Percentiles rank a stretch among this genome's conserved stretches.
phyloP scores from a whole-genome alignment of 2,113 vertebrate genomes.

The Chaenogobius annularis region DNA sequence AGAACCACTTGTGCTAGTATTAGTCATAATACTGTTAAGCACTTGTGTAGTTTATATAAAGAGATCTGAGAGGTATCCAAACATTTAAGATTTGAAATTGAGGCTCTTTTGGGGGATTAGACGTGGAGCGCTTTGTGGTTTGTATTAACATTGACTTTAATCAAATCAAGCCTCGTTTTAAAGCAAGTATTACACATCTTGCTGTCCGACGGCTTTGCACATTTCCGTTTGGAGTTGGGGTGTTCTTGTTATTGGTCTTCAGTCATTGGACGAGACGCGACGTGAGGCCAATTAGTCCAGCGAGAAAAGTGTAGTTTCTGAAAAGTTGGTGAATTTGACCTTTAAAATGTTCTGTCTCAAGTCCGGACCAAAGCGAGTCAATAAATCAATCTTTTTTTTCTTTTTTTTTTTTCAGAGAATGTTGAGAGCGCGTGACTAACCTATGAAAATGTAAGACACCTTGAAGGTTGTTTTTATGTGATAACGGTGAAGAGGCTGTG shows the following conservation, averaged over 20 bases:
- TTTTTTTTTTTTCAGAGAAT: neutral
- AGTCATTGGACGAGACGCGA: neutral
- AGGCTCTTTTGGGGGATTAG: too few relatives aligned
- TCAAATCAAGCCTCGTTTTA: neutral
- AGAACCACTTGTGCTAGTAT: too few relatives aligned
- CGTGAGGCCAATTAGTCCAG: neutral
- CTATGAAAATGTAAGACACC: neutral
- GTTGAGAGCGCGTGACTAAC: neutral
- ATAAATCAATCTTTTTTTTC: neutral
- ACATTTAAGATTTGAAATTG: too few relatives aligned
- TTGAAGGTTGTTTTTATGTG: neutral
- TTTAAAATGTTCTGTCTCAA: neutral
- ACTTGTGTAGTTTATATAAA: too few relatives aligned
- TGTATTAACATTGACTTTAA: neutral
- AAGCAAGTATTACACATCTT: neutral
- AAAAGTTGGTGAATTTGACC: neutral
- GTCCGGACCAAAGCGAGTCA: neutral
- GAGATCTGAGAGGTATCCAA: too few relatives aligned
- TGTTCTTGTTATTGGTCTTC: too few relatives aligned
- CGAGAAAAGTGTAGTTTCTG: neutral
- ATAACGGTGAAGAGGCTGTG: neutral
- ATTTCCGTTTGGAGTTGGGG: neutral
- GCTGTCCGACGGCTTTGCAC: neutral
- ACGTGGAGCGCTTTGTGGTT: too few relatives aligned
- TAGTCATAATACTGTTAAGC: too few relatives aligned